phyloP scores from a whole-genome alignment of 2,797 vertebrate species.

The Notolabrus celidotus region DNA sequence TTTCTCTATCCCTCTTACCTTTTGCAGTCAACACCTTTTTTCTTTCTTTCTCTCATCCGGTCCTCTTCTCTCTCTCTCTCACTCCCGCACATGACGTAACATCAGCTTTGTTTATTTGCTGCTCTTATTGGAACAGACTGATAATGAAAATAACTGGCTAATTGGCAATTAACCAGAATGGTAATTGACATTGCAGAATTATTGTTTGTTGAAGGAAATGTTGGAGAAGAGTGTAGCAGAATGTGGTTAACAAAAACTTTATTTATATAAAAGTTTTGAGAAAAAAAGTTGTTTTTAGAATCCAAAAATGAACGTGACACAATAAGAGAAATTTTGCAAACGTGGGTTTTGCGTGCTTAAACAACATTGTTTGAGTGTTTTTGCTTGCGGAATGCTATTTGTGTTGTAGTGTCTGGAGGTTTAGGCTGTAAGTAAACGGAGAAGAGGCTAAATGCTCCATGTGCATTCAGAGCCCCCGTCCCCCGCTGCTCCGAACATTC shows the following conservation, averaged over 20 bases:
- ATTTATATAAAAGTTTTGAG: constrained; percentile 22
- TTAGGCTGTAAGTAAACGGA: constrained; percentile 81
- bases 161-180: constrained; percentile 45
- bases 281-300: constrained; percentile 36
- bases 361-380: constrained; percentile 10
- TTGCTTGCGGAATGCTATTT: constrained; percentile 44
- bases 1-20: constrained; percentile 74
- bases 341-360: constrained; percentile 9
- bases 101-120: constrained; percentile 80
- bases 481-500: constrained; percentile 85
- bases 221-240: neutral
- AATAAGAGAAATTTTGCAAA: neutral
- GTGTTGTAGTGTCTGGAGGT: constrained; percentile 74
- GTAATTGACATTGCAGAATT: neutral
- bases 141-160: constrained; percentile 60
- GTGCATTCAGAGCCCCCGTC: constrained; percentile 80
- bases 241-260: constrained; percentile 9
- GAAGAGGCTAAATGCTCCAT: constrained; percentile 79
- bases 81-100: constrained; percentile 75
- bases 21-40: constrained; percentile 77
- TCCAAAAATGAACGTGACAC: neutral
- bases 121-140: constrained; percentile 70
- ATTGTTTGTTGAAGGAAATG: neutral
- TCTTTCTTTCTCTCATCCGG: constrained; percentile 69
- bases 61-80: constrained; percentile 57